Conservation (phyloP, 2,797 vertebrate genomes). For the Rhabdophis nuchalis region DNA sequence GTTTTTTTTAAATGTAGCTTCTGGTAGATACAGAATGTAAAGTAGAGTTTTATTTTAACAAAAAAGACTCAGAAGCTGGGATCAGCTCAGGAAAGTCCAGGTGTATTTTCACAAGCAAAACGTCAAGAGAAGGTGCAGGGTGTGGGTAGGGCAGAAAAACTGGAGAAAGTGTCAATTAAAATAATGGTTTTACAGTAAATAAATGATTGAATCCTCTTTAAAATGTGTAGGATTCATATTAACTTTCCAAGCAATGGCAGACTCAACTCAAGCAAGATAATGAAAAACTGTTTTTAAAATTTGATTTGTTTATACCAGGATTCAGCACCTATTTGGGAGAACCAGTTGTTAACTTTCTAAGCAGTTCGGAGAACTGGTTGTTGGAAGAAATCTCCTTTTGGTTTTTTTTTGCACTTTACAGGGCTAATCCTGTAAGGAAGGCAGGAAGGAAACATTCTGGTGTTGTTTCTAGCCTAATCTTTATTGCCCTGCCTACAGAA, state of each 20-base stretch:
- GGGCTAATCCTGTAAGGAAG: too few relatives aligned
- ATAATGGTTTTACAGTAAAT: slow-evolving; percentile 52
- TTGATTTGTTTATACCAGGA: not conserved
- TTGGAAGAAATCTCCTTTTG: too few relatives aligned
- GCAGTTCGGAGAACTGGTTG: too few relatives aligned
- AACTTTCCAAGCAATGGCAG: slow-evolving; percentile 17
- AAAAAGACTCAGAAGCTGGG: slow-evolving; percentile 30
- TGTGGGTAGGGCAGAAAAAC: not conserved
- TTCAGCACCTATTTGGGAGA: too few relatives aligned
- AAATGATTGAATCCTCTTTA: slow-evolving; percentile 51
- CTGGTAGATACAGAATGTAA: not conserved
- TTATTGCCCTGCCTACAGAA: too few relatives aligned
- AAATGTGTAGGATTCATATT: slow-evolving; percentile 40
- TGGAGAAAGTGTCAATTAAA: slow-evolving; percentile 54
- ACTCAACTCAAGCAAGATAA: not conserved
- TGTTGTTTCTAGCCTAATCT: too few relatives aligned
- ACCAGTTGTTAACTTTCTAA: too few relatives aligned
- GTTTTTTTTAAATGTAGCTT: not conserved
- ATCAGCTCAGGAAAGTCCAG: slow-evolving; percentile 11
- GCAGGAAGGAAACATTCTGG: too few relatives aligned
- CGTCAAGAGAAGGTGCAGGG: not conserved
- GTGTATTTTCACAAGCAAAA: slow-evolving; percentile 32
- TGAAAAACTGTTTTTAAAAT: not conserved
- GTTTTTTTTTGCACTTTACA: too few relatives aligned
- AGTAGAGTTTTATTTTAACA: slow-evolving; percentile 30